Base-by-base conservation (phyloP, 2,113 vertebrate species). In the Scophthalmus maximus region DNA sequence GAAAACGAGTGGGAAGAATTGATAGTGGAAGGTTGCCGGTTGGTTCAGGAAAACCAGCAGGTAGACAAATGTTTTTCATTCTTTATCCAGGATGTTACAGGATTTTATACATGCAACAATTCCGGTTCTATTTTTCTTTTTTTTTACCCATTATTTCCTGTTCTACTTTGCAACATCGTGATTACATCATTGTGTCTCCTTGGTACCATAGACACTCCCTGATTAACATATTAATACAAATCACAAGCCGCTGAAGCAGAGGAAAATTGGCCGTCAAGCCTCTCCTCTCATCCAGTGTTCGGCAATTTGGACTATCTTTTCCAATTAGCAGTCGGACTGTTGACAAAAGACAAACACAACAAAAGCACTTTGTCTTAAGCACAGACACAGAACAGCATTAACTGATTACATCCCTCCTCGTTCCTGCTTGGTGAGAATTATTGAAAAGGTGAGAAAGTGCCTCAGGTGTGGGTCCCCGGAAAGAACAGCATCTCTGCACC, bases 261-360 rank as follows among this genome's bases (percentile, higher is more conserved):
- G 26, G 29, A 15, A 71, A 69, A 62, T 1, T 50, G 68, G 70
- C 23, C 22, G 4, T 52, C 34, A 20, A 51, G 42, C 34, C 20
- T 15, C 29, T 36, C 52, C 1, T 64, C 29, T 12, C n/a, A n/a
- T n/a, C n/a, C n/a, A n/a, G n/a, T n/a, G n/a, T n/a, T 10, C 2
- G 22, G 53, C 22, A 51, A 57, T 44, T 70, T 44, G 17, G 52
- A 74, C 47, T 53, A 27, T 76, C 63, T 50, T 78, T n/a, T n/a
- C 64, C 38, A 68, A 81, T 83, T 68, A 83, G 56, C 56, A 80
- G 58, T 60, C 53, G 32, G 62, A 72, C 20, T 69, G 10, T 42
- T 69, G 62, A 59, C 52, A 56, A 78, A 72, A n/a, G n/a, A n/a
- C n/a, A n/a, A n/a, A n/a, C 61, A 15, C 12, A 61, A 68, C 25